Conservation (phyloP, 2,888 invertebrate species). For the Mystacides longicornis region DNA sequence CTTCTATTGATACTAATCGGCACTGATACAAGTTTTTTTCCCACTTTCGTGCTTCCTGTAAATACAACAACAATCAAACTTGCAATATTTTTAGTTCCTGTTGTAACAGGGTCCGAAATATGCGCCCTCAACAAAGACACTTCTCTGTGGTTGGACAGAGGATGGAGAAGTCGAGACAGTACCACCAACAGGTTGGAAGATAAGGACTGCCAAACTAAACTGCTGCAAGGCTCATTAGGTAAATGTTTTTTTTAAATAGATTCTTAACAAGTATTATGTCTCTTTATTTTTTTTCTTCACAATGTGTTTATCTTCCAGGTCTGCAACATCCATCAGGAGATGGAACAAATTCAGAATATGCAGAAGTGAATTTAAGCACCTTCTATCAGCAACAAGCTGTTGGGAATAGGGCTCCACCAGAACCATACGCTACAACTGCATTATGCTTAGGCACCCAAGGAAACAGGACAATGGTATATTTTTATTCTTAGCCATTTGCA, state of each 20-base stretch:
- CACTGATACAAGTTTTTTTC: not conserved
- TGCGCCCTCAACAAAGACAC: slow-evolving; percentile 47
- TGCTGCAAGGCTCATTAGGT: slow-evolving; percentile 37
- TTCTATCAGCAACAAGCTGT: slow-evolving; percentile 43
- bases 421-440: slow-evolving; percentile 71
- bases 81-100: slow-evolving; percentile 31
- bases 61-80: too few species aligned
- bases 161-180: slow-evolving; percentile 46
- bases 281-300: too few species aligned
- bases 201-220: slow-evolving; percentile 48
- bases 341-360: slow-evolving; percentile 47
- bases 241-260: not conserved
- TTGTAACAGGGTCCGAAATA: slow-evolving; percentile 42
- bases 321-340: slow-evolving; percentile 32
- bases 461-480: slow-evolving; percentile 36
- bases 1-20: not conserved
- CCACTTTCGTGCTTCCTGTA: too few species aligned
- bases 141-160: slow-evolving; percentile 51
- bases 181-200: slow-evolving; percentile 35
- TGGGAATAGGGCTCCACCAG: slow-evolving; percentile 46
- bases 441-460: slow-evolving; percentile 43
- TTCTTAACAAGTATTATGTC: not conserved
- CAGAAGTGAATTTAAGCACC: slow-evolving; percentile 54
- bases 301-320: too few species aligned
- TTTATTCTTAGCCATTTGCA: too few species aligned